Conservation (phyloP, 92 coral and sea anemone genomes). For the Isaurus tuberculatus region DNA sequence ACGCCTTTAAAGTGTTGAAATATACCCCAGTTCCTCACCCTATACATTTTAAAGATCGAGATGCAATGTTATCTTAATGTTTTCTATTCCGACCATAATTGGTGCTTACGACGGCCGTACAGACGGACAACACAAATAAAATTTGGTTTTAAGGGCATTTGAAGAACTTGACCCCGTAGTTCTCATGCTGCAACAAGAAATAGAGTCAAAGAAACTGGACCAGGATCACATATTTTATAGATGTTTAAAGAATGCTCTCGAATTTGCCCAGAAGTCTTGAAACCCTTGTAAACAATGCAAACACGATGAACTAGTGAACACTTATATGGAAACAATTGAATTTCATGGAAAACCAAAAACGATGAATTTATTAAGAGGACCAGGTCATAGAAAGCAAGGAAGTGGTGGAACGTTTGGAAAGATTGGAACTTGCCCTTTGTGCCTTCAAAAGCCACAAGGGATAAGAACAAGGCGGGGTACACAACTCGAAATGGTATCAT, state of each 20-base stretch:
- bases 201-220: conserved; percentile 42
- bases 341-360: conserved; percentile 55
- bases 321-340: conserved; percentile 48
- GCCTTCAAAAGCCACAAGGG: conserved; percentile 49
- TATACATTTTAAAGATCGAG: neutral
- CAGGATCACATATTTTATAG: conserved; percentile 50
- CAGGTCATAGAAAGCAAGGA: conserved; percentile 50
- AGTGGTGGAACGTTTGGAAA: conserved; percentile 63
- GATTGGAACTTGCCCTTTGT: conserved; percentile 59
- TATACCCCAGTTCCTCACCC: conserved; percentile 7
- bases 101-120: conserved; percentile 7
- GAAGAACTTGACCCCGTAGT: conserved; percentile 56
- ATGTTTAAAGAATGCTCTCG: conserved; percentile 46
- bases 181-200: conserved; percentile 35
- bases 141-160: conserved; percentile 40
- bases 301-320: conserved; percentile 44
- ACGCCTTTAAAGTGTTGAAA: conserved; percentile 15
- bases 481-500: conserved; percentile 52
- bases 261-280: conserved; percentile 44
- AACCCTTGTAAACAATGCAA: conserved; percentile 51
- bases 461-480: conserved; percentile 53
- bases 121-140: conserved; percentile 10
- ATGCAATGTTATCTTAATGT: neutral
- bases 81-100: neutral
- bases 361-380: conserved; percentile 58